These are phyloP conservation scores for Colistium nudipinnis DNA, from an alignment of 2,113 vertebrate species.

Conservation along the genomic window DNA sequence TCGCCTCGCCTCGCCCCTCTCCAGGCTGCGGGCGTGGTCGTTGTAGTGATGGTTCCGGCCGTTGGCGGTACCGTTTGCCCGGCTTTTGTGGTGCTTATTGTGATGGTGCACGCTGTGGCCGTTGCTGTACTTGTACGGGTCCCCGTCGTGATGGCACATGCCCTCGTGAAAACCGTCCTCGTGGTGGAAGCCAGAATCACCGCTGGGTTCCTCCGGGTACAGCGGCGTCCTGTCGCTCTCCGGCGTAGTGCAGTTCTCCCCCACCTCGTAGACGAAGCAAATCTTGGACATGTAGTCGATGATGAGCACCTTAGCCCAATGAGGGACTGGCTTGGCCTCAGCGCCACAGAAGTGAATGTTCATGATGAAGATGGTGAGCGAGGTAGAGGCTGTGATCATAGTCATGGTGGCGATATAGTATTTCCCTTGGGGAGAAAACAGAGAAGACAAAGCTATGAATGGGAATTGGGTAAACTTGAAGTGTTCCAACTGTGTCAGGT, in stretches of 20 bases:
- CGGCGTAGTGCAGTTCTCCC: constrained; percentile 89
- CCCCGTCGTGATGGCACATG: constrained; percentile 46
- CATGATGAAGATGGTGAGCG: constrained; percentile 98
- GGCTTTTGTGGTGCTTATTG: constrained; percentile 44
- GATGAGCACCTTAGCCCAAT: constrained; percentile 95
- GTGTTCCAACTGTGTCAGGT: no score
- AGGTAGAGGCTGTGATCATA: constrained; percentile 98
- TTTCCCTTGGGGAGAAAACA: constrained; percentile 84
- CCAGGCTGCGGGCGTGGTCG: constrained; percentile 42
- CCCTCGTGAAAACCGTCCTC: constrained; percentile 36
- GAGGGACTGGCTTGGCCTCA: constrained; percentile 94
- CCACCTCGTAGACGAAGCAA: constrained; percentile 95
- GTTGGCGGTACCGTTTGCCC: constrained; percentile 54
- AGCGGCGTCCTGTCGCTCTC: constrained; percentile 71
- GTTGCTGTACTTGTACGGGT: constrained; percentile 64
- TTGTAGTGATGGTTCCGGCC: constrained; percentile 42
- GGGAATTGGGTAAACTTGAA: no score
- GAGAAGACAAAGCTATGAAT: constrained; percentile 1
- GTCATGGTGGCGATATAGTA: constrained; percentile 99
- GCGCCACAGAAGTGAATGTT: constrained; percentile 97
- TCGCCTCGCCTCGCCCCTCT: constrained; percentile 46
- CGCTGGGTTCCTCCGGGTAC: constrained; percentile 73
- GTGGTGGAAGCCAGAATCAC: constrained; percentile 28
- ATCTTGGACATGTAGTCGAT: constrained; percentile 97
- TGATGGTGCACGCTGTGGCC: constrained; percentile 40